Evolutionary conservation across 92 coral and sea anemone genomes (phyloP), one percentile per base, ranked within the genome.

Genomic region (Chrysogorgia sp.): DNA sequence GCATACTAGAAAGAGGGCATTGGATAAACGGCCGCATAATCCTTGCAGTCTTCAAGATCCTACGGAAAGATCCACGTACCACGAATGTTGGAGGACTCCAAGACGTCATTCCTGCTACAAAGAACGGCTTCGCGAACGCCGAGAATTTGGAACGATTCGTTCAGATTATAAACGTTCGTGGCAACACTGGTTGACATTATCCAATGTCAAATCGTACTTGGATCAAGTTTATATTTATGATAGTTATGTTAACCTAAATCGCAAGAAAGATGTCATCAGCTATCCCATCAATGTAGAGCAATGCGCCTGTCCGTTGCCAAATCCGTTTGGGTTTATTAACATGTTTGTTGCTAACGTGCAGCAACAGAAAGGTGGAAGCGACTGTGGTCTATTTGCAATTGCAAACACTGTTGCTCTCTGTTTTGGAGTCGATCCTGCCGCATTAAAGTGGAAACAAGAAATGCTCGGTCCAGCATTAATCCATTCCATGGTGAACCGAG

Each of bases 21-120:
- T 87, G 91, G 91, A 0, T 79, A 10, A 86, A 86, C 33, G 87
- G 77, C 61, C 19, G 83, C 37, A 57, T 86, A 17, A 77, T 77
- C 1, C 40, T 74, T 41, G 87, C 82, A 0, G 86, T 85, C 5
- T 68, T 68, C 24, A 68, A 68, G 35, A 80, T 84, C 71, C 32
- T 20, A 25, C 62, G 86, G 9, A 20, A 81, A 78, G 23, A 77
- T 53, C 37, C 74, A 1, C 61, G 64, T 31, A 77, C 60, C 2
- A 68, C 63, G 17, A 74, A 81, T 17, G 37, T 84, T 12, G 79
- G 45, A 41, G 92, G 92, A 2, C 62, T 88, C 23, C 69, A 74
- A 59, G 92, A 88, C 57, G 77, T 84, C 3, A 76, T 81, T 13
- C 68, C 74, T 1, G 86, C 88, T 3, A n/a, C 40, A 40, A 81